Evolutionary conservation across 2,888 invertebrate genomes (phyloP).

Genomic region (Smittia aterrima): DNA sequence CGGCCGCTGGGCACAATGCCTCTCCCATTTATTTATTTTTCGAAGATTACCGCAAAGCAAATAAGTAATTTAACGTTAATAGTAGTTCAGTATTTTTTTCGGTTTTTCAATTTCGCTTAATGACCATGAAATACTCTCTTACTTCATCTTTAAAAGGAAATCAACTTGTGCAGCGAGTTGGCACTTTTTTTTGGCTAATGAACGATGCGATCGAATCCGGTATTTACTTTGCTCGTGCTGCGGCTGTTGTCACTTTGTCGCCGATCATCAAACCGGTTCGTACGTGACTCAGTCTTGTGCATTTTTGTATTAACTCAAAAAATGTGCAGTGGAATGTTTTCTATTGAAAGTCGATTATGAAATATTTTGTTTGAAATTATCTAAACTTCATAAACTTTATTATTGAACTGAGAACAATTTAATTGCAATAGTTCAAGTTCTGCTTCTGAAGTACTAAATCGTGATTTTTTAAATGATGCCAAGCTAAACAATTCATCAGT

Average conservation of each 20-base stretch:
- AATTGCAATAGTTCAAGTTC: too few species aligned
- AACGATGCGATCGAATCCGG: constrained; percentile 24
- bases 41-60: neutral
- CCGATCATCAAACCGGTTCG: too few species aligned
- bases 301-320: neutral
- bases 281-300: too few species aligned
- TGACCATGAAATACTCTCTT: constrained; percentile 28
- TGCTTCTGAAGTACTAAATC: too few species aligned
- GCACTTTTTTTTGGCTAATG: constrained; percentile 11
- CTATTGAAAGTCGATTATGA: neutral
- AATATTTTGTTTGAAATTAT: neutral
- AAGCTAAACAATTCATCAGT: constrained; percentile 19
- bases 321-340: neutral
- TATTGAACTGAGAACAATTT: too few species aligned
- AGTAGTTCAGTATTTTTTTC: neutral
- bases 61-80: neutral
- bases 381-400: too few species aligned
- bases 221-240: neutral
- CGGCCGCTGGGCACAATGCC: neutral
- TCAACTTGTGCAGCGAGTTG: constrained; percentile 1
- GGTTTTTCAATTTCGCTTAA: constrained; percentile 1
- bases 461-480: too few species aligned
- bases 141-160: neutral
- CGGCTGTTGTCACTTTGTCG: too few species aligned
- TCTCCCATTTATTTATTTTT: neutral